Conservation (phyloP, 1,140 invertebrate species). For the Drosophila sucinea region DNA sequence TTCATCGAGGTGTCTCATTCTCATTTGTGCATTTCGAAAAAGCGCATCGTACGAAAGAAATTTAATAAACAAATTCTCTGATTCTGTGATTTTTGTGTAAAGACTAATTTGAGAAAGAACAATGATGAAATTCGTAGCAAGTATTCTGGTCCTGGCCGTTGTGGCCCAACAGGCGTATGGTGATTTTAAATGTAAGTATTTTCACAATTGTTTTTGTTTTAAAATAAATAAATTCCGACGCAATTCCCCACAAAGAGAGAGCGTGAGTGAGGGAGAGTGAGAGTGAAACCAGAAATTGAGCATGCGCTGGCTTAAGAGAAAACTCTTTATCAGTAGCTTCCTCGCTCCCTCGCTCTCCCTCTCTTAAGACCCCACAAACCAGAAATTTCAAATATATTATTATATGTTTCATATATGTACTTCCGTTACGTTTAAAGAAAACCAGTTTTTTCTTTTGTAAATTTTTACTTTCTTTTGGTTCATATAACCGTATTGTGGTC, state of each 20-base stretch:
- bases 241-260: constrained; percentile 42
- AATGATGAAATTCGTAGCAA: constrained; percentile 72
- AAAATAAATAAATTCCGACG: constrained; percentile 70
- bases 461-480: constrained; percentile 38
- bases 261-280: constrained; percentile 19
- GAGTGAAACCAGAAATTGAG: constrained; percentile 18
- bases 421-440: constrained; percentile 41
- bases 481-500: constrained; percentile 15
- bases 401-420: constrained; percentile 23
- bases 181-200: constrained; percentile 69
- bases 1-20: constrained; percentile 67
- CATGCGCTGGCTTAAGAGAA: constrained; percentile 43
- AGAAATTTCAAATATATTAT: constrained; percentile 32
- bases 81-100: constrained; percentile 78
- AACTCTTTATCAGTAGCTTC: constrained; percentile 25
- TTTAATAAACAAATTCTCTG: constrained; percentile 53
- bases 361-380: constrained; percentile 18
- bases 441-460: constrained; percentile 38
- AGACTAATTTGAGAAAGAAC: constrained; percentile 62
- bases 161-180: constrained; percentile 58
- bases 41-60: constrained; percentile 28
- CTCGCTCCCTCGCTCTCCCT: constrained; percentile 27
- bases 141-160: constrained; percentile 64
- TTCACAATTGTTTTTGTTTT: constrained; percentile 18
- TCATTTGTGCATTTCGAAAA: constrained; percentile 72